Percentiles rank a stretch among this genome's conserved stretches.
Conservation (phyloP, 2,113 vertebrate species). For the Podarcis muralis region DNA sequence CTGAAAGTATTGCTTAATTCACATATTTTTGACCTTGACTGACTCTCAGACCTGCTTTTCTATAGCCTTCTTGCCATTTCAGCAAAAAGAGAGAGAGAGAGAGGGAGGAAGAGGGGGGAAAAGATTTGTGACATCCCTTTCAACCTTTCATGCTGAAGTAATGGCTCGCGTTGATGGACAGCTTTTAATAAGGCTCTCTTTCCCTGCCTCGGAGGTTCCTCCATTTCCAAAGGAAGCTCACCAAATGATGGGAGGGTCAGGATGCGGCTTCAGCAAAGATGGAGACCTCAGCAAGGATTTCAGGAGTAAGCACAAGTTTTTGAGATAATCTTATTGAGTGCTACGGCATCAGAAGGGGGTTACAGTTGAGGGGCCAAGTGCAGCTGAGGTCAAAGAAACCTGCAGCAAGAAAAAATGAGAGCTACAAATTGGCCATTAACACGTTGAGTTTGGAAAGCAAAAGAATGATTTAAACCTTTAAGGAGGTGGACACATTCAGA, state of each 20-base stretch:
- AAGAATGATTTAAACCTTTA: neutral
- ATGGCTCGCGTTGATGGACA: slow-evolving; percentile 25
- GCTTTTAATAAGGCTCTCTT: slow-evolving; percentile 17
- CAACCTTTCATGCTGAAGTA: slow-evolving; percentile 18
- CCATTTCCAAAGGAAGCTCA: neutral
- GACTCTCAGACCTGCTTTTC: neutral
- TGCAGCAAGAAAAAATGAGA: neutral
- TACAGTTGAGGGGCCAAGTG: no score
- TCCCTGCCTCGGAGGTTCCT: neutral
- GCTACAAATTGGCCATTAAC: slow-evolving; percentile 4
- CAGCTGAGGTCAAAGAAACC: neutral
- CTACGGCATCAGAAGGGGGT: neutral
- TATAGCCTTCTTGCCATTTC: slow-evolving; percentile 17
- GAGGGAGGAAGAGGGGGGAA: no score
- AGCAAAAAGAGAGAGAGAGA: neutral
- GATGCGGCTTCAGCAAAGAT: neutral
- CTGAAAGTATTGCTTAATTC: neutral
- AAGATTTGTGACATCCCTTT: neutral
- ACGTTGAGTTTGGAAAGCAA: neutral
- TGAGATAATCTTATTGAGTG: neutral
- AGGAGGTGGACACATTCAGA: neutral
- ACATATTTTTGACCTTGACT: slow-evolving; percentile 8
- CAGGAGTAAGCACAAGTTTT: neutral
- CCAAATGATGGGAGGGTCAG: neutral
- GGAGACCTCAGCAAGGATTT: neutral